A percentile compares a stretch with the other conserved stretches of the same genome.
phyloP scores from a whole-genome alignment of 2,113 vertebrate genomes.

The Corythornis cristatus region DNA sequence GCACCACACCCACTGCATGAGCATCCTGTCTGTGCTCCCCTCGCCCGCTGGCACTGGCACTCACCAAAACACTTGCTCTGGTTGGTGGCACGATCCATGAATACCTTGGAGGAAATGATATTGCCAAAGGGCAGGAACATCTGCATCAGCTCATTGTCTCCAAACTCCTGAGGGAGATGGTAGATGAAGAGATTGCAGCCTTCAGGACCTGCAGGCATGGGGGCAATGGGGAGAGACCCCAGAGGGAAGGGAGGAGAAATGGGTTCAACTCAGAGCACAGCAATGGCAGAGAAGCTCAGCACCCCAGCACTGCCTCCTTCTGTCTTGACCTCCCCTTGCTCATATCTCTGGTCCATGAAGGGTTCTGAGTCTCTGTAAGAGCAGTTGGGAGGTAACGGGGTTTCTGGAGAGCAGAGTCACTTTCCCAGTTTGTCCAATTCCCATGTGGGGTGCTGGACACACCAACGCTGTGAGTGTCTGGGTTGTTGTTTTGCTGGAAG shows the following conservation, averaged over 20 bases:
- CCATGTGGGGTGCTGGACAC: background rate
- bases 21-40: background rate
- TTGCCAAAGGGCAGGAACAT: constrained; percentile 98
- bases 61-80: constrained; percentile 99
- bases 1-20: background rate
- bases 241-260: constrained; percentile 36
- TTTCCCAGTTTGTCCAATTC: background rate
- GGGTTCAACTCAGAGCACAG: constrained; percentile 1
- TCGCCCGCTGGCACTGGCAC: background rate
- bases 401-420: background rate
- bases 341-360: background rate
- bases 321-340: background rate
- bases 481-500: background rate
- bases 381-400: background rate
- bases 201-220: constrained; percentile 87
- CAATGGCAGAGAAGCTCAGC: background rate
- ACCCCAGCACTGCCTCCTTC: background rate
- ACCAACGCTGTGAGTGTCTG: background rate
- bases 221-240: constrained; percentile 35
- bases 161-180: constrained; percentile 99
- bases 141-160: constrained; percentile 98
- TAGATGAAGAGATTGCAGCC: constrained; percentile 99
- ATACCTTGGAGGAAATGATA: constrained; percentile 99
- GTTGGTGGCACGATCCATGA: constrained; percentile 99
- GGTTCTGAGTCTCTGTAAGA: background rate